Percentiles rank a stretch among this genome's conserved stretches.
Evolutionary conservation across 2,888 invertebrate species (phyloP).

Genomic region (Microchrysa polita): DNA sequence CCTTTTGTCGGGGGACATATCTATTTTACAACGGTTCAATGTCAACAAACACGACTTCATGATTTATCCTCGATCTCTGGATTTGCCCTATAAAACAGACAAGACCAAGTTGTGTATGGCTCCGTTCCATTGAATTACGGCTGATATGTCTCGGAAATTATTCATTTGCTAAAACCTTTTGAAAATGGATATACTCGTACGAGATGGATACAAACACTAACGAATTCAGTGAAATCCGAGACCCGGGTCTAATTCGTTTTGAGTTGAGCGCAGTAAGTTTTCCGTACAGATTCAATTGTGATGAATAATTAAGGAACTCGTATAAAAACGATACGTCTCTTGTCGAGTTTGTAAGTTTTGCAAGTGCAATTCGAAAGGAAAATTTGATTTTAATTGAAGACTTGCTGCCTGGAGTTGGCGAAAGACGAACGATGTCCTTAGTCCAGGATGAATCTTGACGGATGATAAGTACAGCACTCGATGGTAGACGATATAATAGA

Average conservation of each 20-base stretch:
- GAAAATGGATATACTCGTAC: slow-evolving; percentile 11
- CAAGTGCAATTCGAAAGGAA: background rate
- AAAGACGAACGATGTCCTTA: slow-evolving; percentile 9
- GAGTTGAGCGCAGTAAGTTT: background rate
- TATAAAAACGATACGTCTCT: slow-evolving; percentile 30
- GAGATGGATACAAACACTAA: slow-evolving; percentile 19
- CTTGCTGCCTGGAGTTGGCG: background rate
- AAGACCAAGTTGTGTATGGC: slow-evolving; percentile 17
- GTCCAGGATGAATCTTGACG: background rate
- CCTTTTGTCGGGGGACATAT: too few species aligned
- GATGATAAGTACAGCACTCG: too few species aligned
- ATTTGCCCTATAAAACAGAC: too few species aligned
- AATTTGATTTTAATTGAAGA: slow-evolving; percentile 20
- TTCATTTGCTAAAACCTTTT: slow-evolving; percentile 34
- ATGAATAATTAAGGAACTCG: slow-evolving; percentile 37
- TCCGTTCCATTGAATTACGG: slow-evolving; percentile 23
- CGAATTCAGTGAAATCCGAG: slow-evolving; percentile 27
- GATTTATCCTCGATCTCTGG: slow-evolving; percentile 13
- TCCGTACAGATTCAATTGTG: slow-evolving; percentile 28
- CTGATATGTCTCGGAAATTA: slow-evolving; percentile 35
- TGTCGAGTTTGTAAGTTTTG: background rate
- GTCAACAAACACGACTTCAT: background rate
- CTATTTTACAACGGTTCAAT: too few species aligned
- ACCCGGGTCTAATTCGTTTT: slow-evolving; percentile 33
- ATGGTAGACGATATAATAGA: too few species aligned